These are phyloP conservation scores for Chirona hameri DNA, from an alignment of 2,888 invertebrate species.

Conservation along the genomic window DNA sequence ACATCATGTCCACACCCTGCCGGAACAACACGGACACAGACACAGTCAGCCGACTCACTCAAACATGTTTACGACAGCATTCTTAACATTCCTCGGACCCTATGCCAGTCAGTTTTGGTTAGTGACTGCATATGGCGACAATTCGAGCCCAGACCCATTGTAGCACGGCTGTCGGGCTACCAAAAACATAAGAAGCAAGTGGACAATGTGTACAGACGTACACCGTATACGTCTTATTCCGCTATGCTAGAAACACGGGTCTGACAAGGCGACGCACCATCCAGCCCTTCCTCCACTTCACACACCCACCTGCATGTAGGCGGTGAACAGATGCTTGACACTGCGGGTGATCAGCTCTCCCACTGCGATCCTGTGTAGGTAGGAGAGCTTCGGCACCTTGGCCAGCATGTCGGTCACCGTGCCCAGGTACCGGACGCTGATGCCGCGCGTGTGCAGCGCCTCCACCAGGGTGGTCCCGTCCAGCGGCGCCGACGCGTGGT, in stretches of 20 bases:
- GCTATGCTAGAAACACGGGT: too few species aligned
- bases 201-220: too few species aligned
- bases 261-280: too few species aligned
- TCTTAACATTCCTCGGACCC: too few species aligned
- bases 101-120: too few species aligned
- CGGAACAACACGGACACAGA: conserved; percentile 55
- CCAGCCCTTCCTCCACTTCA: too few species aligned
- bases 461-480: conserved; percentile 91
- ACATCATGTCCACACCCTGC: conserved; percentile 82
- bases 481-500: conserved; percentile 89
- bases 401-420: conserved; percentile 76
- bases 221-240: too few species aligned
- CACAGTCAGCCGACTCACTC: too few species aligned
- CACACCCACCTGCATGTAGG: conserved; percentile 70
- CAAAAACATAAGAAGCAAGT: too few species aligned
- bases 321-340: conserved; percentile 89
- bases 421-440: conserved; percentile 95
- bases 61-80: conserved; percentile 70
- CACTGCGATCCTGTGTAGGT: conserved; percentile 83
- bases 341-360: conserved; percentile 85
- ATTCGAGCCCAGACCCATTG: too few species aligned
- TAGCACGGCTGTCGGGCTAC: too few species aligned
- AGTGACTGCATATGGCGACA: too few species aligned
- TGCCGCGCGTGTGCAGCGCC: conserved; percentile 89
- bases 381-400: conserved; percentile 74